A percentile compares a stretch with the other conserved stretches of the same genome.
Evolutionary conservation across 2,888 invertebrate species (phyloP).

Genomic region (Lagria hirta): DNA sequence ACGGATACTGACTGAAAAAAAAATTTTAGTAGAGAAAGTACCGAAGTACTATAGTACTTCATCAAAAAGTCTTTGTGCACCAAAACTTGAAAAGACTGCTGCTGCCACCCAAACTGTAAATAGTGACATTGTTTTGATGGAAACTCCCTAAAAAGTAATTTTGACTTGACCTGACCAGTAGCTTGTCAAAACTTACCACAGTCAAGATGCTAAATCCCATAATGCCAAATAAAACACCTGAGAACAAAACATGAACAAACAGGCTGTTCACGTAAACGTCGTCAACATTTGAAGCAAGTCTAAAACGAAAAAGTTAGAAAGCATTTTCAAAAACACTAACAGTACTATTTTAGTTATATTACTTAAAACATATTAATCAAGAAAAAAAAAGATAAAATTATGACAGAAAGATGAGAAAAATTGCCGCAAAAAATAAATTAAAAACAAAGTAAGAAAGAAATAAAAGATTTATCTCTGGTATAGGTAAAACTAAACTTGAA

Average conservation of each 20-base stretch:
- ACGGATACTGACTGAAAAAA: slow-evolving; percentile 1
- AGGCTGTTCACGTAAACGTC: slow-evolving; percentile 5
- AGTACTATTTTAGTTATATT: too few relatives aligned
- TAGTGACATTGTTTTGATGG: slow-evolving; percentile 9
- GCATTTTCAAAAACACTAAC: too few relatives aligned
- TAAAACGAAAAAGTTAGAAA: too few relatives aligned
- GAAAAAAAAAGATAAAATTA: too few relatives aligned
- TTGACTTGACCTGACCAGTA: background rate
- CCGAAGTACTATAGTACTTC: background rate
- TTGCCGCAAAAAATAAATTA: too few relatives aligned
- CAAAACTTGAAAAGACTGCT: slow-evolving; percentile 5
- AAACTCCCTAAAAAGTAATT: slow-evolving; percentile 9
- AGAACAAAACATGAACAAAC: slow-evolving; percentile 14
- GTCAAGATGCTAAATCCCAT: slow-evolving; percentile 12
- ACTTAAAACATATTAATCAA: too few relatives aligned
- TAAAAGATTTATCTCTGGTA: too few relatives aligned
- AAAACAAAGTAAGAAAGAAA: too few relatives aligned
- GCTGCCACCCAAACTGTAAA: slow-evolving; percentile 14
- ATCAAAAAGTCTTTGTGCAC: slow-evolving; percentile 12
- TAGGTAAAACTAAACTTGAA: too few relatives aligned
- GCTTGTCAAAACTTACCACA: slow-evolving; percentile 1
- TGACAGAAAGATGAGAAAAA: too few relatives aligned
- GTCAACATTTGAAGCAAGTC: slow-evolving; percentile 9
- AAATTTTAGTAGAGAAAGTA: background rate
- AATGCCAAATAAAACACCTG: slow-evolving; percentile 16